Base-by-base conservation (phyloP, 2,888 invertebrate genomes). In the Drosophila greeni region DNA sequence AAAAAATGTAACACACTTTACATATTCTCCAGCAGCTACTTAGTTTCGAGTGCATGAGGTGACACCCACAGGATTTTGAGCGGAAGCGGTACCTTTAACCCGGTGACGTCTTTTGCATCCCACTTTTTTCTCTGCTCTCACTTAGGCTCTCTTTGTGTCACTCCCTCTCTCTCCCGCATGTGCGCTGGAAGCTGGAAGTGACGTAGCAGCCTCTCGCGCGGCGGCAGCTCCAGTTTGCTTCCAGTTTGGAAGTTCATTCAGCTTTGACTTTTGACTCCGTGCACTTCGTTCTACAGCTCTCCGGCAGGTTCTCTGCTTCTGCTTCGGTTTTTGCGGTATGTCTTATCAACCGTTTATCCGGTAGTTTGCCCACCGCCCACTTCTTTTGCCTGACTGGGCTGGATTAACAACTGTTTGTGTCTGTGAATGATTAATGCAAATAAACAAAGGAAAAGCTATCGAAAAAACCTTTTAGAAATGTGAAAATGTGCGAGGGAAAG, bases 181-280 rank as follows among this genome's bases (percentile, higher is more conserved):
- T 66, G 57, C 60, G 67, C 48, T 67, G 49, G 64, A 70, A 79
- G 67, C 58, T 65, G 69, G 67, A 68, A 67, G 53, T 34, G 66
- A 54, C 34, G 43, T 33, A 42, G 42, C 61, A 52, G 56, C 71
- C 43, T 56, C 59, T 39, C 37, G 31, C 29, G 14, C 18, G 29
- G 45, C 45, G 29, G 29, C 78, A 74, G 84, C 79, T 77, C 70
- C 69, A 74, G 57, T 69, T 51, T 36, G 51, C 54, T 82, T 84
- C 84, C 84, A 82, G 49, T 66, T 68, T 84, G 82, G 84, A 82
- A 84, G 73, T 82, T 82, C 82, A 82, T 82, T 82, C 82, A 82
- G 84, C 62, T 82, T 76, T 79, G 73, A 65, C 69, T 68, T 67
- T 59, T 68, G 68, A 68, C 67, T 54, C 58, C 48, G 66, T 51